Percentiles rank a stretch among this genome's conserved stretches.
Conservation (phyloP, 2,113 vertebrate genomes). For the Copsychus sechellarum region DNA sequence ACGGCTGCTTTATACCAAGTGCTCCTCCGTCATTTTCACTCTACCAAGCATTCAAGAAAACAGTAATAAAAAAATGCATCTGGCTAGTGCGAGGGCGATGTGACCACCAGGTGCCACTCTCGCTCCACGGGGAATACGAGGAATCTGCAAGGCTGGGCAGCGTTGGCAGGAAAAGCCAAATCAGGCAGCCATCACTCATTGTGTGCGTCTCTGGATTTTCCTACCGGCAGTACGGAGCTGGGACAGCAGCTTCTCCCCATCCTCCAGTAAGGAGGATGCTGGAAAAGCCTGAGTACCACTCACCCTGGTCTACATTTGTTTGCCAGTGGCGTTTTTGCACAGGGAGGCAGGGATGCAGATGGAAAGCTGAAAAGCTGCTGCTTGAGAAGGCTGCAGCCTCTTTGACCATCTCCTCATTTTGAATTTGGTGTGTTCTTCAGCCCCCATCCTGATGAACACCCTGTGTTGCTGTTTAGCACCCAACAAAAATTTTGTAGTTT, state of each 20-base stretch:
- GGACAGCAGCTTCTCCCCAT: neutral
- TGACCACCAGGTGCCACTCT: slow-evolving; percentile 57
- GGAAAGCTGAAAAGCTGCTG: neutral
- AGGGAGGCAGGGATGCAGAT: neutral
- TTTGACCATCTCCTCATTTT: neutral
- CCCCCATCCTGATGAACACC: neutral
- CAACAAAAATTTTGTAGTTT: neutral
- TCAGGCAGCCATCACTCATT: neutral
- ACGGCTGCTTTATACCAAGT: neutral
- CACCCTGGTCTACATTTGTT: neutral
- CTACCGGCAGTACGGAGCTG: neutral
- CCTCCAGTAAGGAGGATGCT: neutral
- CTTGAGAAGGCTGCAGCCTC: neutral
- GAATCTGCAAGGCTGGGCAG: neutral
- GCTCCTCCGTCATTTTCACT: neutral
- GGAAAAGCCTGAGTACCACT: neutral
- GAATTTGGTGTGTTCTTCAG: neutral
- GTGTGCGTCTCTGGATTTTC: neutral
- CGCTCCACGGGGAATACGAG: slow-evolving; percentile 4
- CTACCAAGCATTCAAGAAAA: neutral
- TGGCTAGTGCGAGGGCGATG: neutral
- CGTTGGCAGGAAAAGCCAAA: neutral
- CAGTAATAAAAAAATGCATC: neutral
- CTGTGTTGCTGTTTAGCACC: neutral
- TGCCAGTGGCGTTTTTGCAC: rapidly evolving